Evolutionary conservation across 1,140 invertebrate genomes (phyloP), one percentile per base, ranked within the genome.

Genomic region (Apis dorsata): DNA sequence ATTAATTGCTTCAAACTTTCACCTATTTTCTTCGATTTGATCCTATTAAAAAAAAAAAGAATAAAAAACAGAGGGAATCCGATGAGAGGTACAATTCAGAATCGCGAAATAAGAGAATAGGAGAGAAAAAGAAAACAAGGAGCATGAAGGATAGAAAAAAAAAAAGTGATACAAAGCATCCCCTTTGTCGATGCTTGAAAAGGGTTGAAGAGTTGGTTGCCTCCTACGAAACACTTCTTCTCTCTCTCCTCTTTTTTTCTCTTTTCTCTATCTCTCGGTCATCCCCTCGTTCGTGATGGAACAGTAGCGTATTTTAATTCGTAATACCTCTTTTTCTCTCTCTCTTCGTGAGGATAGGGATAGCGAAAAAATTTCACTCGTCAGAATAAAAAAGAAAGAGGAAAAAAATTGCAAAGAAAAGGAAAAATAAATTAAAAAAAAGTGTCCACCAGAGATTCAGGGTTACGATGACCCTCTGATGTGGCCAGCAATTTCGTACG

Each of bases 231-330:
- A 69, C 59, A 44, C 51, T 24, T 44, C 51, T 69, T 65, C 44
- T 17, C 12, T 9, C 19, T 19, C 44, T 34, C 49, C 21, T n/a
- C 11, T 55, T 15, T 55, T 53, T 65, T 59, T 11, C 12, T 2
- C 19, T 19, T 66, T 34, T 68, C 66, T 69, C 11, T 57, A 65
- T 59, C 76, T 65, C 62, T 75, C 51, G 24, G 68, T 62, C 34
- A 34, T 88, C 19, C 84, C 21, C 17, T 62, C 51, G 34, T 75
- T 88, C 81, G 74, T 70, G 57, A 49, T 53, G 63, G 73, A 51
- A 81, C 78, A 81, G 65, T 57, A 70, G 80, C 77, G 78, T 87
- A 85, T 85, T 88, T 87, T 78, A 79, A 87, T 87, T 88, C 66
- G 87, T 84, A 85, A 85, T 85, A 88, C 81, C 34, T 44, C 5